Percentiles rank a stretch among this genome's conserved stretches.
Evolutionary conservation across 2,113 vertebrate species (phyloP).

Genomic region (Meles meles): DNA sequence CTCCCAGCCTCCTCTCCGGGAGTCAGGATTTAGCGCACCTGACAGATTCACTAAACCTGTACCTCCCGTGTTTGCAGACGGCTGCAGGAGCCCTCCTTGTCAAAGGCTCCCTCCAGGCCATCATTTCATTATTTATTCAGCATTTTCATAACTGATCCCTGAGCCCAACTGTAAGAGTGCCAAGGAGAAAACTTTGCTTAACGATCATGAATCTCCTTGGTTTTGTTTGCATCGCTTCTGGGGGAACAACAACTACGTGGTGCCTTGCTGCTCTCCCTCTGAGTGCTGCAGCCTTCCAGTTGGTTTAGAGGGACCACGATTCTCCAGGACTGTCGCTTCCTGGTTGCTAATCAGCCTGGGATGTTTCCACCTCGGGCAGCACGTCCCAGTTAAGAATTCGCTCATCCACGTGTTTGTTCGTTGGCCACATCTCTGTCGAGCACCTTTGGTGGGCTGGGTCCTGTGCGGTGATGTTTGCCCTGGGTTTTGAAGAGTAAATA

Average conservation of each 20-base stretch:
- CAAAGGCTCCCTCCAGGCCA: slow-evolving; percentile 56
- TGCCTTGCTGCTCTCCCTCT: slow-evolving; percentile 57
- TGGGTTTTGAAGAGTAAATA: slow-evolving; percentile 8
- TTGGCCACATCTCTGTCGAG: not conserved
- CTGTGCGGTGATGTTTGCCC: not conserved
- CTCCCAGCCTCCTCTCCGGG: slow-evolving; percentile 40
- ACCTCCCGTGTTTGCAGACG: slow-evolving; percentile 74
- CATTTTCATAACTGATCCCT: slow-evolving; percentile 72
- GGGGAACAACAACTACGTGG: slow-evolving; percentile 70
- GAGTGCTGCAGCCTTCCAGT: slow-evolving; percentile 68
- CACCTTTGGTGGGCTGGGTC: not conserved
- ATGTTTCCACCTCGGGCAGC: not conserved
- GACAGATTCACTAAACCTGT: slow-evolving; percentile 76
- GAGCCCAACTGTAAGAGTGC: slow-evolving; percentile 73
- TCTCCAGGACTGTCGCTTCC: not conserved
- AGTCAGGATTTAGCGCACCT: slow-evolving; percentile 72
- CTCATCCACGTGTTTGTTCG: not conserved
- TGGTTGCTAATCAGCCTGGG: not conserved
- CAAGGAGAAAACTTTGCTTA: slow-evolving; percentile 76
- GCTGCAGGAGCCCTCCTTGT: slow-evolving; percentile 65
- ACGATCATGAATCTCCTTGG: slow-evolving; percentile 70
- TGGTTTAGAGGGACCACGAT: slow-evolving; percentile 59
- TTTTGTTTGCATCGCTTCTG: slow-evolving; percentile 71
- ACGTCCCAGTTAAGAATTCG: not conserved
- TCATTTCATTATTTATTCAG: slow-evolving; percentile 78